phyloP scores from a whole-genome alignment of 1,140 invertebrate genomes.

The Halictus rubicundus region DNA sequence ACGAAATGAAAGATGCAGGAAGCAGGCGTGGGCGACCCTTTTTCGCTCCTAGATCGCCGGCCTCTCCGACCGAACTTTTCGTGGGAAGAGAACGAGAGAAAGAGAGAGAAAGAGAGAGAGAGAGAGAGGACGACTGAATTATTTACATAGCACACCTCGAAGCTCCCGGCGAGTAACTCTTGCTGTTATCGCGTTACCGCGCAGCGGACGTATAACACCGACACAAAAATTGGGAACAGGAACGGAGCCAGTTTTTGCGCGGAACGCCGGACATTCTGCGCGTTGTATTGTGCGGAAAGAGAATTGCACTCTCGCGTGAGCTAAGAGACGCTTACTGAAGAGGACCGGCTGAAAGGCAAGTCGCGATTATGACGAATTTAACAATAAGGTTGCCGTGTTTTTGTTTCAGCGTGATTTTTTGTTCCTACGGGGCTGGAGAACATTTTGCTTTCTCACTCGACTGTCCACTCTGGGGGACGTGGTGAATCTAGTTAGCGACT shows the following conservation, averaged over 20 bases:
- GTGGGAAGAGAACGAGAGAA: background rate
- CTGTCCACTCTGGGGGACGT: too few species aligned
- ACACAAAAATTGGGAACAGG: slow-evolving; percentile 28
- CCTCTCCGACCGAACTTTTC: slow-evolving; percentile 46
- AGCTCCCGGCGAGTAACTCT: slow-evolving; percentile 49
- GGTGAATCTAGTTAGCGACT: too few species aligned
- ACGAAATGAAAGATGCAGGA: slow-evolving; percentile 18
- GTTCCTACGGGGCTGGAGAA: too few species aligned
- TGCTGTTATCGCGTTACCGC: slow-evolving; percentile 51
- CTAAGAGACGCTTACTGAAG: background rate
- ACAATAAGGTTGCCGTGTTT: too few species aligned
- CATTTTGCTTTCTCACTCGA: too few species aligned
- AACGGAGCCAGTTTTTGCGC: background rate
- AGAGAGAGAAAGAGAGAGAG: too few species aligned
- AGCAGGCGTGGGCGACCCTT: background rate
- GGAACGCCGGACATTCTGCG: background rate
- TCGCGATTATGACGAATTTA: too few species aligned
- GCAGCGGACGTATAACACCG: slow-evolving; percentile 7
- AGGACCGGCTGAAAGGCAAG: too few species aligned
- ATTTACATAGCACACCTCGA: slow-evolving; percentile 61
- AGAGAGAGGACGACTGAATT: slow-evolving; percentile 53
- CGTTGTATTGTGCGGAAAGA: background rate
- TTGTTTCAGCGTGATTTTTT: too few species aligned
- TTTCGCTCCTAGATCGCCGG: background rate
- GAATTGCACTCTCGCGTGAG: background rate